Conservation (phyloP, 2,797 vertebrate species). For the Falco concolor region DNA sequence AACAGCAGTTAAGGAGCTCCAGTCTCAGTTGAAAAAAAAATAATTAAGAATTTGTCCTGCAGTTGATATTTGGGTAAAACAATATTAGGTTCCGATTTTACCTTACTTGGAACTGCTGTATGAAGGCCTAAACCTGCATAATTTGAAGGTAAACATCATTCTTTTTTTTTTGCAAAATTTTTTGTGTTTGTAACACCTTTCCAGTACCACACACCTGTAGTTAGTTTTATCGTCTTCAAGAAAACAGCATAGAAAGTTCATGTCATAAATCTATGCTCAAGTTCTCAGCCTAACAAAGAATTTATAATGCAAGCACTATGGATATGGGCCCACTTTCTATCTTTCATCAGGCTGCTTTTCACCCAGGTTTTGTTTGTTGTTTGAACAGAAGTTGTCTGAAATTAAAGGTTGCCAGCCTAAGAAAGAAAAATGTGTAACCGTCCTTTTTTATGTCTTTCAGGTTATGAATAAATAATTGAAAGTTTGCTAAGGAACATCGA, state of each 20-base stretch:
- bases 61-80: not conserved
- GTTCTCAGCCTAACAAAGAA: not conserved
- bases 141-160: not conserved
- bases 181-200: slow-evolving; percentile 65
- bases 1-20: not conserved
- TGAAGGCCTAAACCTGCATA: not conserved
- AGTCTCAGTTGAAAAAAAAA: not conserved
- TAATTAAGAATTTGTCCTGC: not conserved
- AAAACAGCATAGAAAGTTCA: not conserved
- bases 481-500: not conserved
- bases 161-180: slow-evolving; percentile 64
- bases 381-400: not conserved
- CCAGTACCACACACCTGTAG: slow-evolving; percentile 62
- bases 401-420: not conserved
- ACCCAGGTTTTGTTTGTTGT: not conserved
- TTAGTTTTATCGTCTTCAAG: slow-evolving; percentile 50
- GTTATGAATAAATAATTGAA: not conserved
- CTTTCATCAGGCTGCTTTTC: not conserved
- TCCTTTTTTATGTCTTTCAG: not conserved
- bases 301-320: not conserved
- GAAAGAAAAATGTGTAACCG: not conserved
- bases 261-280: not conserved
- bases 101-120: not conserved
- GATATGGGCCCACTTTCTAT: not conserved
- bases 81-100: not conserved